A percentile compares a stretch with the other conserved stretches of the same genome.
phyloP scores from a whole-genome alignment of 2,888 invertebrate genomes.

The Hyposoter dolosus region DNA sequence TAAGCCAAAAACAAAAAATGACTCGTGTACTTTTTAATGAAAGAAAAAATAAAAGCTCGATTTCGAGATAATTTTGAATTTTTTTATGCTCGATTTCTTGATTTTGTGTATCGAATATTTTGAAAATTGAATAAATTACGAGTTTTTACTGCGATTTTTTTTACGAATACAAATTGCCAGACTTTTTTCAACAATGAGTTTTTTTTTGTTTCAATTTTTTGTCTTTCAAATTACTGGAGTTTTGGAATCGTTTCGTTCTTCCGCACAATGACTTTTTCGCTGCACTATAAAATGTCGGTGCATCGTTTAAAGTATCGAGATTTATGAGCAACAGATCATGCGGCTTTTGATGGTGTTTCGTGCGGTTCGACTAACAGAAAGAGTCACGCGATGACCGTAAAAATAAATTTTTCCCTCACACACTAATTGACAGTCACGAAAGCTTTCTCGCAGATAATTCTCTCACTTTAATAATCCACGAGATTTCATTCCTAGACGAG shows the following conservation, averaged over 20 bases:
- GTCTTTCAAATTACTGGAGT: neutral
- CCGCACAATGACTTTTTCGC: neutral
- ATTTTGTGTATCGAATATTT: neutral
- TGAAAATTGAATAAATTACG: neutral
- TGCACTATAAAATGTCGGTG: neutral
- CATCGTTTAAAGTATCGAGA: neutral
- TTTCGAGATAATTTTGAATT: neutral
- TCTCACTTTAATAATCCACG: neutral
- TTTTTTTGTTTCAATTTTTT: neutral
- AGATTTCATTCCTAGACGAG: neutral
- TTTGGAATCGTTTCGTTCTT: neutral
- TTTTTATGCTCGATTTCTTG: neutral
- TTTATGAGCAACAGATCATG: neutral
- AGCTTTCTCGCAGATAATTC: constrained; percentile 22
- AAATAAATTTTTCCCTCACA: constrained; percentile 11
- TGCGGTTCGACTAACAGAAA: constrained; percentile 21
- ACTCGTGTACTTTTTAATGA: neutral
- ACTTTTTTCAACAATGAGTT: neutral
- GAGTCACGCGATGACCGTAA: constrained; percentile 31
- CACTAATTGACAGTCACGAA: constrained; percentile 45
- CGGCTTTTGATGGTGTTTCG: neutral
- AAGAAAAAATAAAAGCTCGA: neutral
- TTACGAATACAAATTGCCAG: neutral
- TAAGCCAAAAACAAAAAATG: neutral
- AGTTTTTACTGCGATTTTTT: neutral